Percentiles rank a stretch among this genome's conserved stretches.
These are phyloP conservation scores for Pteronura brasiliensis DNA, from an alignment of 2,113 vertebrate genomes.

Conservation along the genomic window DNA sequence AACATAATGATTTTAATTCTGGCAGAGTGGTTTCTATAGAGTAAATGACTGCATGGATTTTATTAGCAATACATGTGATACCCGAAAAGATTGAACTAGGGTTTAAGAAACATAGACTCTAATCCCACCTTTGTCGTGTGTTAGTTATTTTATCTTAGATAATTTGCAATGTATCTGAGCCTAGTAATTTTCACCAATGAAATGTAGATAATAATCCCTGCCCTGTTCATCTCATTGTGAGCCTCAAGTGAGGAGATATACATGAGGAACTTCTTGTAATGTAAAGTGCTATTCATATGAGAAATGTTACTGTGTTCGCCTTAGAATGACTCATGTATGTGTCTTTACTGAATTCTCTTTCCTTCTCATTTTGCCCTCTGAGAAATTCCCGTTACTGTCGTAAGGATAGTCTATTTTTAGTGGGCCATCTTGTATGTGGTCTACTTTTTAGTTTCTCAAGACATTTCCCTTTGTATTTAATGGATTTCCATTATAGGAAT, in stretches of 20 bases:
- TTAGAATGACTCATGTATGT: background rate
- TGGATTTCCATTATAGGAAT: background rate
- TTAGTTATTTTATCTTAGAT: background rate
- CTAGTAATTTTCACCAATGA: background rate
- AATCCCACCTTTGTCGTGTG: background rate
- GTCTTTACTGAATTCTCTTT: slow-evolving; percentile 45
- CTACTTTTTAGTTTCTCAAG: slow-evolving; percentile 53
- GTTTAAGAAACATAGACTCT: background rate
- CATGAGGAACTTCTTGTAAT: background rate
- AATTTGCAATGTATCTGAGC: background rate
- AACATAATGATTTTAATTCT: slow-evolving; percentile 15
- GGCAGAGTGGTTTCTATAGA: background rate
- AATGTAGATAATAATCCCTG: background rate
- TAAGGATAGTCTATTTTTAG: slow-evolving; percentile 28
- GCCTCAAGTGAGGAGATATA: background rate
- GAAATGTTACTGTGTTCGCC: background rate
- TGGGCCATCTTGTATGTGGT: slow-evolving; percentile 31
- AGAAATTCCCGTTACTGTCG: slow-evolving; percentile 30
- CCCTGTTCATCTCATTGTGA: background rate
- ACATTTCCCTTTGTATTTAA: slow-evolving; percentile 40
- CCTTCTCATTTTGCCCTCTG: background rate
- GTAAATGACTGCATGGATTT: background rate
- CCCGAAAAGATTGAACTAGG: background rate
- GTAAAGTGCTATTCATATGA: background rate
- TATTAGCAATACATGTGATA: slow-evolving; percentile 4